A percentile compares a stretch with the other conserved stretches of the same genome.
These are phyloP conservation scores for Octodonta nipae DNA, from an alignment of 2,888 invertebrate species.

Conservation along the genomic window DNA sequence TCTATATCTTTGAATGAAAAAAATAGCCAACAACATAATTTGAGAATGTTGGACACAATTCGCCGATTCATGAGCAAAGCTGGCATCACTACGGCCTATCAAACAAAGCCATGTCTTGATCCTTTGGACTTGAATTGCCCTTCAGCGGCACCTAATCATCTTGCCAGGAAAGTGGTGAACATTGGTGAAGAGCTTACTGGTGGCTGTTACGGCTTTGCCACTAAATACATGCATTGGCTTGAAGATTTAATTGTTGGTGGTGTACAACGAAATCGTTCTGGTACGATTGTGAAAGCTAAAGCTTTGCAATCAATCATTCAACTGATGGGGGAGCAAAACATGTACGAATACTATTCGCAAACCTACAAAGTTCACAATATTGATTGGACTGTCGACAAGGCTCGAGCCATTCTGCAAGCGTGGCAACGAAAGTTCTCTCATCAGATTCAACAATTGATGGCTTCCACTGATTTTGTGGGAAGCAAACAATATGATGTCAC, in stretches of 20 bases:
- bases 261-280: constrained; percentile 73
- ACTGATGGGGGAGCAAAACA: constrained; percentile 85
- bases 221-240: constrained; percentile 98
- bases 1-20: too few relatives aligned
- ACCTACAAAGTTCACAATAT: constrained; percentile 79
- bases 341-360: constrained; percentile 76
- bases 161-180: constrained; percentile 64
- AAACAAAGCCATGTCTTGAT: constrained; percentile 91
- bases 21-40: too few relatives aligned
- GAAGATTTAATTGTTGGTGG: constrained; percentile 94
- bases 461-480: too few relatives aligned
- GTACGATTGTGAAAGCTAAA: constrained; percentile 77
- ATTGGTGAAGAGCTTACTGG: constrained; percentile 84
- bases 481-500: too few relatives aligned
- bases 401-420: constrained; percentile 73
- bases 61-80: too few relatives aligned
- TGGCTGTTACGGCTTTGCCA: constrained; percentile 95
- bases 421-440: constrained; percentile 78
- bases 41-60: too few relatives aligned
- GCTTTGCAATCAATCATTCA: constrained; percentile 92
- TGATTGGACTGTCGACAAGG: constrained; percentile 88
- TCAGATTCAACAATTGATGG: too few relatives aligned
- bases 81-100: constrained; percentile 90
- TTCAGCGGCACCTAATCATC: constrained; percentile 84
- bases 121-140: constrained; percentile 86